Base-by-base conservation (phyloP, 2,797 vertebrate species). In the Muscicapa striata region DNA sequence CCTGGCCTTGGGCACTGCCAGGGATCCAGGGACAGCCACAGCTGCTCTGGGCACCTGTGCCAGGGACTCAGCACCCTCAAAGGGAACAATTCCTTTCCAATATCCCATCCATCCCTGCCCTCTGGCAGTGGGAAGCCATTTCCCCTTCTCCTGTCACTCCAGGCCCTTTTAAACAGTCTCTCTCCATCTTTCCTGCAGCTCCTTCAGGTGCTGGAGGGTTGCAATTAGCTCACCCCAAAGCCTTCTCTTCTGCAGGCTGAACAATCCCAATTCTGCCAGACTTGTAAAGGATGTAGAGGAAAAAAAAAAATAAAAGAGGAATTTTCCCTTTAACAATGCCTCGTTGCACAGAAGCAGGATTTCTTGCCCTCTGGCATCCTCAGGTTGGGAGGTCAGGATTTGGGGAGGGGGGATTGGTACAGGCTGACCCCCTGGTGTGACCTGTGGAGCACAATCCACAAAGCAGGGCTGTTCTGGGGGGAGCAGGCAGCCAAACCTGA, bases 321-420 rank as follows among this genome's bases (percentile, higher is more conserved):
- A 64, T 93, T 94, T 91, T 85, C 24, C 40, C 29, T 70, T 74
- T 76, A 78, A 87, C 73, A 75, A 67, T 34, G 64, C 74, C 68
- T 89, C 10, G 32, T 67, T 38, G 62, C 70, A 78, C 68, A 87
- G 72, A 91, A 57, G 67, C 5, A 4, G 72, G 46, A 75, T 74
- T 95, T 91, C 69, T 93, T 87, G 78, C 68, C 83, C 91, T 85
- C 85, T 94, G 86, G 70, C 82, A 84, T 75, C 46, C 41, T 19
- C 20, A 15, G 62, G 52, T 43, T 22, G 4, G 77, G 70, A 94
- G 90, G 92, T 95, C 63, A 81, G 59, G 74, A 32, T 85, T 72
- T 94, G 66, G 34, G 79, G 51, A 34, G 62, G 48, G 30, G 24
- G 15, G 5, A 2, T 26, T 46, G 87, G 57, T 59, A 66, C 32